These are phyloP conservation scores for Rambutsinella grinnellia DNA, from an alignment of 2,888 invertebrate species.

Conservation along the genomic window DNA sequence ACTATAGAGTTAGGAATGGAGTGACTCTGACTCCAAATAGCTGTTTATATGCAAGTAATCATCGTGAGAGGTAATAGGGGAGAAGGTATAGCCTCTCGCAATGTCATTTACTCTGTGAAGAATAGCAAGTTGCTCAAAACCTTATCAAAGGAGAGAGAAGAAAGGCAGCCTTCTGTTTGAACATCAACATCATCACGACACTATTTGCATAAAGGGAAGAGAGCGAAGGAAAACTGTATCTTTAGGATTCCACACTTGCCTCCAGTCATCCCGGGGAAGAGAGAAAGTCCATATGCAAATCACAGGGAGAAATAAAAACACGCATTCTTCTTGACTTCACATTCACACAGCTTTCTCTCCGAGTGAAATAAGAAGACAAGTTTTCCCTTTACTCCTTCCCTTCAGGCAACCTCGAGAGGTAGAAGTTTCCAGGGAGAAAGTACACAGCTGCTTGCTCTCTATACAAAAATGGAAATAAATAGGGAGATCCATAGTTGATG, in stretches of 20 bases:
- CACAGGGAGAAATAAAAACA: not conserved
- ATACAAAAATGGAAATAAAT: too few relatives aligned
- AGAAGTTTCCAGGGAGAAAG: constrained; percentile 3
- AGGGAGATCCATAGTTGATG: not conserved
- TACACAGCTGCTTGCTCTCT: constrained; percentile 6
- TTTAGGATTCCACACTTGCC: not conserved
- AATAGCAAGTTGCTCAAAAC: not conserved
- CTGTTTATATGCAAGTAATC: too few relatives aligned
- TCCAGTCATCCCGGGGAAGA: not conserved
- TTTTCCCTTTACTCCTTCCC: not conserved
- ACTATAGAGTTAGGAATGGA: too few relatives aligned
- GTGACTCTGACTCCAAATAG: too few relatives aligned
- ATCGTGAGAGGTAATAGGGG: too few relatives aligned
- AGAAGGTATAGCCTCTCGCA: too few relatives aligned
- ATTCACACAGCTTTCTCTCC: not conserved
- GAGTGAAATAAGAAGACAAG: not conserved
- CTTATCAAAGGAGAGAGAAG: not conserved
- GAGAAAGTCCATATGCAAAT: not conserved
- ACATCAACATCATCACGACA: not conserved
- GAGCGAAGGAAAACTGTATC: too few relatives aligned
- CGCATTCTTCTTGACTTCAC: not conserved
- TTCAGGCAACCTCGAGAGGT: not conserved
- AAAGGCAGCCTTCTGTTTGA: not conserved
- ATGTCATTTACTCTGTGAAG: too few relatives aligned
- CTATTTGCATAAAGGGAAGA: constrained; percentile 1